These are phyloP conservation scores for Castor canadensis DNA, from an alignment of 2,113 vertebrate species.

Conservation along the genomic window DNA sequence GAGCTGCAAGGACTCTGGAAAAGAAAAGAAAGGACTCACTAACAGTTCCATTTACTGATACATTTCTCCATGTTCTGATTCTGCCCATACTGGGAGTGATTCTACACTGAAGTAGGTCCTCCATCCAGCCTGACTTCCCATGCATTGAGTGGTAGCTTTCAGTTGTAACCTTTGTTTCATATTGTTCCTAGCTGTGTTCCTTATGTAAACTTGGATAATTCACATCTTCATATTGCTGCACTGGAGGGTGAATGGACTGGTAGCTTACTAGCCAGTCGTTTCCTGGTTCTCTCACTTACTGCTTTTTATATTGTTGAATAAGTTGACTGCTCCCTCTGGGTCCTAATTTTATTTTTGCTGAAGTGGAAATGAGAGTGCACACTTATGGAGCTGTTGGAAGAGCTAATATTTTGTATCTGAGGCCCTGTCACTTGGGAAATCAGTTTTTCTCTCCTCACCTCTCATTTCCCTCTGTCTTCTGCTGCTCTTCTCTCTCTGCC, in stretches of 20 bases:
- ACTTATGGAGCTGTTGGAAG: neutral
- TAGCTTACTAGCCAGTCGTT: neutral
- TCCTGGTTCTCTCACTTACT: neutral
- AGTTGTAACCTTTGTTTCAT: neutral
- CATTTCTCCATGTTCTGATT: neutral
- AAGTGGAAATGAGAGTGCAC: neutral
- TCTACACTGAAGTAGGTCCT: neutral
- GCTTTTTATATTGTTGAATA: neutral
- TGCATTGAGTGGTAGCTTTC: neutral
- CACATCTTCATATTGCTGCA: too few species aligned
- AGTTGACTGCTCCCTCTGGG: neutral
- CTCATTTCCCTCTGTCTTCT: neutral
- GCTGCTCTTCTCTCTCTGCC: neutral
- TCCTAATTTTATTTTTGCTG: neutral
- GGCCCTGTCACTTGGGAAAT: neutral
- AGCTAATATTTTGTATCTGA: neutral
- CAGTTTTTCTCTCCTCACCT: neutral
- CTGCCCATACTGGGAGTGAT: neutral
- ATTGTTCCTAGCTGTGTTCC: too few species aligned
- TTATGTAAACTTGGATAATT: neutral
- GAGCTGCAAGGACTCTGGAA: neutral
- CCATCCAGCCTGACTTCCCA: neutral
- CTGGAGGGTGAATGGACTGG: neutral
- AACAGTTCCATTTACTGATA: neutral
- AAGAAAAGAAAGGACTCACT: neutral